phyloP scores from a whole-genome alignment of 2,888 invertebrate species.

The Diarsia dahlii region DNA sequence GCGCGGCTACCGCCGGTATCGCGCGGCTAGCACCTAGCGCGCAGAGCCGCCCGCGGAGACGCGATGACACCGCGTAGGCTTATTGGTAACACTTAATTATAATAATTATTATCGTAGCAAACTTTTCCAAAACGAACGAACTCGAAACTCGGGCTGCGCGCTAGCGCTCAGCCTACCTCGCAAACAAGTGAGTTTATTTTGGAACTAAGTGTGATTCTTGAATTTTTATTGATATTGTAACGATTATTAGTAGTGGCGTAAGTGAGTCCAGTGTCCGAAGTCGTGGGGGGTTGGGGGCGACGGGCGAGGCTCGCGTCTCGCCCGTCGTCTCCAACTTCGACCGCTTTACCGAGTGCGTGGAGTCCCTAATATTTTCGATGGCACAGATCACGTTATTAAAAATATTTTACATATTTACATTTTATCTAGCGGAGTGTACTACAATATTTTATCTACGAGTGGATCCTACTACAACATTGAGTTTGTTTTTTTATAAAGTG shows the following conservation, averaged over 20 bases:
- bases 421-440: conserved; percentile 90
- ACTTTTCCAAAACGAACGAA: conserved; percentile 92
- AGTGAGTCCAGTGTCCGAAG: conserved; percentile 84
- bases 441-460: conserved; percentile 90
- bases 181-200: conserved; percentile 94
- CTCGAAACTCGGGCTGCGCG: conserved; percentile 91
- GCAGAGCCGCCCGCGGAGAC: conserved; percentile 84
- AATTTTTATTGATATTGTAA: conserved; percentile 91
- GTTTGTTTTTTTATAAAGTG: conserved; percentile 90
- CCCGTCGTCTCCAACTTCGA: conserved; percentile 78
- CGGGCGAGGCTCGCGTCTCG: conserved; percentile 62
- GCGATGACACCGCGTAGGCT: conserved; percentile 90
- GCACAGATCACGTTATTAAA: conserved; percentile 90
- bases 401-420: conserved; percentile 91
- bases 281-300: conserved; percentile 80
- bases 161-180: conserved; percentile 92
- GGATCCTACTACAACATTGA: conserved; percentile 91
- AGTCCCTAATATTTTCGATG: conserved; percentile 90
- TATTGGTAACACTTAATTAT: conserved; percentile 90
- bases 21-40: conserved; percentile 65
- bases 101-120: conserved; percentile 90
- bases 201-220: conserved; percentile 94
- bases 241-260: conserved; percentile 90
- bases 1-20: conserved; percentile 62
- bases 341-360: conserved; percentile 87